A percentile compares a stretch with the other conserved stretches of the same genome.
phyloP scores from a whole-genome alignment of 2,888 invertebrate species.

The Nemapogon koenigi region DNA sequence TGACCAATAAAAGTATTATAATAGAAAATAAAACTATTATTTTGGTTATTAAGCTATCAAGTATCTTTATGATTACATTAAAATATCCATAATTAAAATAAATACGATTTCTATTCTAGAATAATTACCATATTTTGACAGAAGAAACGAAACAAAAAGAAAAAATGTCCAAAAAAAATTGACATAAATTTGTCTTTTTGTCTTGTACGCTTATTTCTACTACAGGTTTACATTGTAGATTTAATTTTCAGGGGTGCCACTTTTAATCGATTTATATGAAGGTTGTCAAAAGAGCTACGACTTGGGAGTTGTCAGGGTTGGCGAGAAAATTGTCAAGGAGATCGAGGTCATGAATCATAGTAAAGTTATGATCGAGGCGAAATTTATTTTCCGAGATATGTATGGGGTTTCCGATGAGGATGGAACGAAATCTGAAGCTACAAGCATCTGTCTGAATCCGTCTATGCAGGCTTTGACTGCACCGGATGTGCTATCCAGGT shows the following conservation, averaged over 20 bases:
- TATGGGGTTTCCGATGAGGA: conserved; percentile 36
- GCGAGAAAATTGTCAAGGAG: conserved; percentile 51
- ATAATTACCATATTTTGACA: neutral
- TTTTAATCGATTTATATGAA: conserved; percentile 50
- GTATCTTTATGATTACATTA: neutral
- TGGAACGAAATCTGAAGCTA: conserved; percentile 33
- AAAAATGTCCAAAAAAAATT: neutral
- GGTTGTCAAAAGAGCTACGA: conserved; percentile 55
- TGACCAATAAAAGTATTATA: neutral
- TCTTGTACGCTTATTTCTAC: neutral
- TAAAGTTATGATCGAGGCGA: conserved; percentile 56
- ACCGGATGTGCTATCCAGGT: too few species aligned
- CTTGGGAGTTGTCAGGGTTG: conserved; percentile 51
- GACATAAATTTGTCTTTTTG: neutral
- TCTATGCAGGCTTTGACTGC: too few species aligned
- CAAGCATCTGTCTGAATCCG: conserved; percentile 42
- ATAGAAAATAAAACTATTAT: neutral
- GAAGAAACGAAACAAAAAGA: too few species aligned
- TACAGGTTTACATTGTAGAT: neutral
- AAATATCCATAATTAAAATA: neutral
- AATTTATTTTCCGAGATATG: conserved; percentile 56
- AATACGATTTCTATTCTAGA: too few species aligned
- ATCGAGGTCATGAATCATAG: conserved; percentile 67
- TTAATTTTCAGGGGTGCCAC: conserved; percentile 36
- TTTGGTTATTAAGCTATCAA: neutral